phyloP scores from a whole-genome alignment of 1,140 invertebrate species.

The Brachionus asplanchnoidis region DNA sequence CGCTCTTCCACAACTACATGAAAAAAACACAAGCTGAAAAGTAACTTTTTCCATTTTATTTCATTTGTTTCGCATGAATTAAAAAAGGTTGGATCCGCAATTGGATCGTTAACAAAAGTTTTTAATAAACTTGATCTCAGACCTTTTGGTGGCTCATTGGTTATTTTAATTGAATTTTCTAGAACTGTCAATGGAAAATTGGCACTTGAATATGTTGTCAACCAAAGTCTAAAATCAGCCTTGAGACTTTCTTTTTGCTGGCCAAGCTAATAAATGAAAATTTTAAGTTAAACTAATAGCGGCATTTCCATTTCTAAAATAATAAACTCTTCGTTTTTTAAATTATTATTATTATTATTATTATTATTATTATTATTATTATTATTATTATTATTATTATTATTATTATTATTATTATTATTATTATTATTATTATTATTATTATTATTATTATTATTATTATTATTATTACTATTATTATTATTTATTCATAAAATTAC shows the following conservation, averaged over 20 bases:
- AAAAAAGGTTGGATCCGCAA: slow-evolving; percentile 10
- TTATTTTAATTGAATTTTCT: slow-evolving; percentile 93
- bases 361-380: too few species aligned
- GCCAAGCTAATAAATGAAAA: not conserved
- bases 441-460: too few species aligned
- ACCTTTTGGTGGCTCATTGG: slow-evolving; percentile 90
- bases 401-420: too few species aligned
- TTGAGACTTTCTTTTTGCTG: slow-evolving; percentile 2
- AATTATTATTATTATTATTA: too few species aligned
- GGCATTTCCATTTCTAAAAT: too few species aligned
- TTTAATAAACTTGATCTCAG: slow-evolving; percentile 66
- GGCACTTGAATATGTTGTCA: not conserved
- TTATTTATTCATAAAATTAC: too few species aligned
- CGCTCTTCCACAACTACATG: slow-evolving; percentile 56
- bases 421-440: too few species aligned
- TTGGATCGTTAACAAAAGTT: slow-evolving; percentile 54
- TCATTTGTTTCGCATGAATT: not conserved
- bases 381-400: too few species aligned
- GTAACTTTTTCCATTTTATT: slow-evolving; percentile 45
- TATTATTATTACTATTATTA: too few species aligned
- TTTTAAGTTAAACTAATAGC: too few species aligned
- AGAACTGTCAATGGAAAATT: slow-evolving; percentile 42
- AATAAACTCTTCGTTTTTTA: too few species aligned
- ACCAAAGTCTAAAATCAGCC: slow-evolving; percentile 32
- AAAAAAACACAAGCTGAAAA: slow-evolving; percentile 57